These are phyloP conservation scores for Tragelaphus imberbis DNA, from an alignment of 2,113 vertebrate species.

Conservation along the genomic window DNA sequence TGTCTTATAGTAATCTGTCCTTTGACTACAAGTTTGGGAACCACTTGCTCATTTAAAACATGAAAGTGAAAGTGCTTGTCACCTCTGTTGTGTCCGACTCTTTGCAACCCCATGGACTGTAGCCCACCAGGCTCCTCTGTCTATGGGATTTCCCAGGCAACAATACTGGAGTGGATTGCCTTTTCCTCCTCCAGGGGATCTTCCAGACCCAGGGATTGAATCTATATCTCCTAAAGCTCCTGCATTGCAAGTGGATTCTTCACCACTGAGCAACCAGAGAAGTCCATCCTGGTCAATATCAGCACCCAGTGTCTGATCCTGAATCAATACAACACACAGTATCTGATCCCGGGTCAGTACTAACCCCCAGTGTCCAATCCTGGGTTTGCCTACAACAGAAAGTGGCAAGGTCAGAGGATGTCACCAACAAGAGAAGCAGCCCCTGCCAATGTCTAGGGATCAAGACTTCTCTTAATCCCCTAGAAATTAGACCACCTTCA, in stretches of 20 bases:
- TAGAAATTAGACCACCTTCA: background rate
- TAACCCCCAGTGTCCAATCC: background rate
- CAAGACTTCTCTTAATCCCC: background rate
- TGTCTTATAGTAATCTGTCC: background rate
- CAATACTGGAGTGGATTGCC: background rate
- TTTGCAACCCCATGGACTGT: background rate
- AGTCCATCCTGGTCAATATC: background rate
- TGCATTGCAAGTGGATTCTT: background rate
- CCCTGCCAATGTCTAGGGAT: background rate
- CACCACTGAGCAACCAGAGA: background rate
- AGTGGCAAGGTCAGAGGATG: background rate
- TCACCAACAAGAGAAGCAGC: background rate
- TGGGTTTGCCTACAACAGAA: background rate
- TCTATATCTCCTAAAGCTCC: background rate
- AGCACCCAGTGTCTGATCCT: background rate
- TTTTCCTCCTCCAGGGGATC: background rate
- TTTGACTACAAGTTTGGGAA: background rate
- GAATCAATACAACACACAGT: background rate
- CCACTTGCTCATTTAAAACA: background rate
- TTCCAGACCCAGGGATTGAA: background rate
- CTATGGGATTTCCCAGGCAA: background rate
- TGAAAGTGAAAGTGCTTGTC: background rate
- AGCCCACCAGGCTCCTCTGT: background rate
- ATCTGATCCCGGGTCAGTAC: background rate
- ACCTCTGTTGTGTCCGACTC: background rate